phyloP scores from a whole-genome alignment of 2,113 vertebrate species.

The Lonchura striata region DNA sequence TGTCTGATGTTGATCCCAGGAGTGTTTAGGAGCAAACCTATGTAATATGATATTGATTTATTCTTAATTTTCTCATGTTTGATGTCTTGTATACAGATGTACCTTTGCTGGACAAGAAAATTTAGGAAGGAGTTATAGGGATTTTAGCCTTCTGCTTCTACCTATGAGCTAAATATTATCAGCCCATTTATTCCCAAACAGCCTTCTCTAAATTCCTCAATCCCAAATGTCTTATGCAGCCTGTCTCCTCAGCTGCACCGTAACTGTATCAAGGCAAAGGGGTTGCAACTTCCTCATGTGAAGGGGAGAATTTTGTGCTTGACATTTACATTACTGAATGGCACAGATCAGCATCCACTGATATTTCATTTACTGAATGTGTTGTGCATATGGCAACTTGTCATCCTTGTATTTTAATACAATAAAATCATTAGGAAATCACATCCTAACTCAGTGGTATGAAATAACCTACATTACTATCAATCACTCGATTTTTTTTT shows the following conservation, averaged over 20 bases:
- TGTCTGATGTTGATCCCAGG: not conserved
- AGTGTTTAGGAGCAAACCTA: not conserved
- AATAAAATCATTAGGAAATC: not conserved
- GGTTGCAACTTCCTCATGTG: not conserved
- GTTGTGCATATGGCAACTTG: not conserved
- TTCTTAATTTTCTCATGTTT: not conserved
- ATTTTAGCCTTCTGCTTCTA: not conserved
- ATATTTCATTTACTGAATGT: not conserved
- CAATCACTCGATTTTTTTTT: not conserved
- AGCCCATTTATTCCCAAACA: not conserved
- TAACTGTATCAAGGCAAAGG: not conserved
- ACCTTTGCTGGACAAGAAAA: not conserved
- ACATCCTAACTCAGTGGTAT: not conserved
- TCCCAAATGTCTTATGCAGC: not conserved
- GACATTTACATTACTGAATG: not conserved
- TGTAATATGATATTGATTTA: not conserved
- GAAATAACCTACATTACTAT: not conserved
- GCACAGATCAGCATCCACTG: not conserved
- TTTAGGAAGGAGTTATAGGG: not conserved
- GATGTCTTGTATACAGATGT: not conserved
- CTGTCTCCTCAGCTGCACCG: not conserved
- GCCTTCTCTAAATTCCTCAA: not conserved
- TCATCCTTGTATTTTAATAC: not conserved
- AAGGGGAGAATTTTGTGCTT: not conserved
- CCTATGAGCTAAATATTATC: not conserved